These are phyloP conservation scores for Trissonchulus latispiculum DNA, from an alignment of 2,888 invertebrate species.

Conservation along the genomic window DNA sequence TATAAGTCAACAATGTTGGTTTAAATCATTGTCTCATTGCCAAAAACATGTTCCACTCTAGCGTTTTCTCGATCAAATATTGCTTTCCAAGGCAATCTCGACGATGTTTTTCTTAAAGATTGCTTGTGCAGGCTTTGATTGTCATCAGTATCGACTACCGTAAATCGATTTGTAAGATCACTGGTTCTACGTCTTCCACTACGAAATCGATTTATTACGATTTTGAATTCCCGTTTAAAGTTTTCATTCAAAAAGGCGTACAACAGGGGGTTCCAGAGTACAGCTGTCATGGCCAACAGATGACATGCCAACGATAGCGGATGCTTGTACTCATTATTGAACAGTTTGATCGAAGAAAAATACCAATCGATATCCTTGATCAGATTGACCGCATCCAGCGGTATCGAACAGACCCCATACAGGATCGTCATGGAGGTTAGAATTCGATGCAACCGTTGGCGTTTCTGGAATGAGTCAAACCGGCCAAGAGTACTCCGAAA, in stretches of 20 bases:
- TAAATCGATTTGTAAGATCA: too few species aligned
- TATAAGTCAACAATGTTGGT: too few species aligned
- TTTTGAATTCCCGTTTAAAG: not conserved
- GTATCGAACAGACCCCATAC: constrained; percentile 1
- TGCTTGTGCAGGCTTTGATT: too few species aligned
- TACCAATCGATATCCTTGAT: constrained; percentile 14
- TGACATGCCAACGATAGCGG: not conserved
- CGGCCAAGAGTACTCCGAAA: not conserved
- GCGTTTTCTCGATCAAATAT: too few species aligned
- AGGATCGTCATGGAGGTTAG: constrained; percentile 7
- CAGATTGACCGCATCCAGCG: constrained; percentile 4
- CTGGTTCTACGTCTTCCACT: too few species aligned
- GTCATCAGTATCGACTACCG: too few species aligned
- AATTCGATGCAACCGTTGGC: constrained; percentile 13
- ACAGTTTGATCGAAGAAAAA: not conserved
- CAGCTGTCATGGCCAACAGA: not conserved
- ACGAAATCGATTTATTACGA: too few species aligned
- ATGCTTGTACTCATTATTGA: not conserved
- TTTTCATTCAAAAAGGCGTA: not conserved
- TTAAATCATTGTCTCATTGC: too few species aligned
- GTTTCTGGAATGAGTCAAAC: not conserved
- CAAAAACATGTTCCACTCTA: too few species aligned
- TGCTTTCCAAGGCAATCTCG: too few species aligned
- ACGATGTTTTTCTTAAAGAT: too few species aligned
- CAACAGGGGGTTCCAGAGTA: not conserved